These are phyloP conservation scores for Drosophila sordidapex DNA, from an alignment of 2,888 invertebrate species.

Conservation along the genomic window DNA sequence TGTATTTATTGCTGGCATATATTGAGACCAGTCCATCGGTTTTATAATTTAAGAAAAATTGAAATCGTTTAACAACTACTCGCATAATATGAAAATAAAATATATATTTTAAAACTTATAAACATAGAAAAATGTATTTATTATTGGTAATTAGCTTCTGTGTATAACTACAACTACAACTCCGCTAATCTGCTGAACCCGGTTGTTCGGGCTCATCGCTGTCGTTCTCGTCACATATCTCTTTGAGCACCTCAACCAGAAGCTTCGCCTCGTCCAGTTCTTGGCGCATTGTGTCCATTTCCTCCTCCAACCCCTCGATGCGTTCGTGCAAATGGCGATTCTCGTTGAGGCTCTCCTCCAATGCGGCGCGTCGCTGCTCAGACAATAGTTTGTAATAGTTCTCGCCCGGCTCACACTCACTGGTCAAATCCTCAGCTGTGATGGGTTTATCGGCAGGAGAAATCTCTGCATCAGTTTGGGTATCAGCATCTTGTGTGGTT, in stretches of 20 bases:
- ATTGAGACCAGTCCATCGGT: slow-evolving; percentile 58
- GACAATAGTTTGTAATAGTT: slow-evolving; percentile 92
- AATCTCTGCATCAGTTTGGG: slow-evolving; percentile 84
- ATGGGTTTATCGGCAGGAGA: slow-evolving; percentile 82
- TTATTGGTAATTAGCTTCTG: slow-evolving; percentile 32
- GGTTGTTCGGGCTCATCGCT: slow-evolving; percentile 75
- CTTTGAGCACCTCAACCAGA: slow-evolving; percentile 91
- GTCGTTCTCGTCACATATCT: slow-evolving; percentile 88
- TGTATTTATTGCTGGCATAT: slow-evolving; percentile 54
- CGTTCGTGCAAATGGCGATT: slow-evolving; percentile 87
- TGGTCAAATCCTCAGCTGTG: slow-evolving; percentile 89
- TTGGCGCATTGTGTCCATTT: slow-evolving; percentile 89
- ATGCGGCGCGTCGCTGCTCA: slow-evolving; percentile 89
- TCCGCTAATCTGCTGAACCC: neutral
- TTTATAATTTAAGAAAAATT: slow-evolving; percentile 39
- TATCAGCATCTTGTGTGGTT: slow-evolving; percentile 61
- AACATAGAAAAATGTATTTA: slow-evolving; percentile 43
- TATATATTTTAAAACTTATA: slow-evolving; percentile 36
- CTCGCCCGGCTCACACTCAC: slow-evolving; percentile 89
- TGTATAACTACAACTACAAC: slow-evolving; percentile 13
- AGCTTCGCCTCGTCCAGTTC: slow-evolving; percentile 91
- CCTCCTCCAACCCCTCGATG: slow-evolving; percentile 85
- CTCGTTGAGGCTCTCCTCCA: slow-evolving; percentile 90
- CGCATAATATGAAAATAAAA: slow-evolving; percentile 44
- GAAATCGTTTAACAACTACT: slow-evolving; percentile 54